Evolutionary conservation across 2,888 invertebrate genomes (phyloP).

Genomic region (Cantharis lateralis): DNA sequence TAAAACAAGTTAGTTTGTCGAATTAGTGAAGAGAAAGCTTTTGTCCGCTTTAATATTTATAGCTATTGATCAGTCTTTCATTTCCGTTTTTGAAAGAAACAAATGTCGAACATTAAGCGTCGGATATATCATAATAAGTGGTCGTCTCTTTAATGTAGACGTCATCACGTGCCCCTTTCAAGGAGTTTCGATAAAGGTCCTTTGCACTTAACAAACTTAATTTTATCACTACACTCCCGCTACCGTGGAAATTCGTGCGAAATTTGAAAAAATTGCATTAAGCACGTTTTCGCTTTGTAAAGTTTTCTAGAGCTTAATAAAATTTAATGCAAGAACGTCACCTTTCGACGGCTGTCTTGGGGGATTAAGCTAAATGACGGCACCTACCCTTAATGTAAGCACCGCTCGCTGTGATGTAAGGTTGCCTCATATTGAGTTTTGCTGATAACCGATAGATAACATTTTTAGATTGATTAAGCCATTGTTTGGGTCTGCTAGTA

Average conservation of each 20-base stretch:
- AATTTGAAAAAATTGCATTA: neutral
- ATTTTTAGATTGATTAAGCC: neutral
- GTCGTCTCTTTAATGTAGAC: constrained; percentile 30
- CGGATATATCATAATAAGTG: constrained; percentile 33
- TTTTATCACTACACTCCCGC: neutral
- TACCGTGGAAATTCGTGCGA: neutral
- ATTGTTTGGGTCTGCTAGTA: neutral
- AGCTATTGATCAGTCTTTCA: constrained; percentile 26
- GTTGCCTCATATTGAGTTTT: constrained; percentile 22
- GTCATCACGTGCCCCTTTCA: constrained; percentile 15
- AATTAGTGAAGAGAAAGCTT: constrained; percentile 12
- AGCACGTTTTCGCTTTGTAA: neutral
- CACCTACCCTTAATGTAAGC: constrained; percentile 31
- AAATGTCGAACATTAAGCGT: constrained; percentile 30
- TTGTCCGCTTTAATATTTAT: constrained; percentile 20
- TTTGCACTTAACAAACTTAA: neutral
- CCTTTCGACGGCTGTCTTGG: constrained; percentile 22
- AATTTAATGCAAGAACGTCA: constrained; percentile 10
- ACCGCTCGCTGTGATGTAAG: constrained; percentile 20
- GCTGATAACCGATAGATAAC: constrained; percentile 18
- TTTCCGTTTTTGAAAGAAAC: constrained; percentile 24
- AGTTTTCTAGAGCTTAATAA: neutral
- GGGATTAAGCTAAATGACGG: constrained; percentile 7
- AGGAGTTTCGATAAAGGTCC: neutral
- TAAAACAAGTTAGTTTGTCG: neutral